Base-by-base conservation (phyloP, 2,113 vertebrate species). In the Seriola rivoliana region DNA sequence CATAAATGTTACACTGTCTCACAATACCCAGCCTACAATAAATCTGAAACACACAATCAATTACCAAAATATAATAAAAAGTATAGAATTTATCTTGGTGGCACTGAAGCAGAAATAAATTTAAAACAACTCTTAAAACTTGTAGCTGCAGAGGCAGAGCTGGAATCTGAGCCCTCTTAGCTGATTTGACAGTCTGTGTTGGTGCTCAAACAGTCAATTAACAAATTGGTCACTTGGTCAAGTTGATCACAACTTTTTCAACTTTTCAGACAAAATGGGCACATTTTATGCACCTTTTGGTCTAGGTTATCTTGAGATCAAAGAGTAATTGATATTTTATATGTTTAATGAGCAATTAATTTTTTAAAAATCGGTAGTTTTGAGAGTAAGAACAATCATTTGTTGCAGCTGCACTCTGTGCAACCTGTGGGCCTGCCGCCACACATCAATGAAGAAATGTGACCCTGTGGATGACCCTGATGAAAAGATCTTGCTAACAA, bases 401-500 rank as follows among this genome's bases (percentile, higher is more conserved):
- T 75, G 21, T 57, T 25, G 3, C 60, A 36, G 50, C 13, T 60
- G n/a, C n/a, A 23, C 59, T 58, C 23, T 8, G 73, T 58, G 29
- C 14, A 76, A 71, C 55, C 67, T 14, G 5, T 7, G 52, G 23
- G 29, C 21, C 55, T 46, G 9, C 3, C 66, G 42, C 13, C 78
- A 54, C 23, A 21, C 46, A 52, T 69, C 68, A 34, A 65, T 69
- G 40, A 65, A 80, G 50, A 72, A 52, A 55, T 1, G 32, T 34
- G 34, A 84, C 52, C 71, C 36, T 71, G 17, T 54, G 34, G 8
- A 32, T 52, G 63, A 84, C 59, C 80, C 67, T 4, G 32, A 54
- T 58, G 36, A 78, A 76, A 58, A 29, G 66, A 67, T 69, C 29
- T 46, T 44, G 55, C 83, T 87, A 91, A 90, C 85, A 87, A 90